Base-by-base conservation (phyloP, 2,888 invertebrate species). In the Diplolepis rosae region DNA sequence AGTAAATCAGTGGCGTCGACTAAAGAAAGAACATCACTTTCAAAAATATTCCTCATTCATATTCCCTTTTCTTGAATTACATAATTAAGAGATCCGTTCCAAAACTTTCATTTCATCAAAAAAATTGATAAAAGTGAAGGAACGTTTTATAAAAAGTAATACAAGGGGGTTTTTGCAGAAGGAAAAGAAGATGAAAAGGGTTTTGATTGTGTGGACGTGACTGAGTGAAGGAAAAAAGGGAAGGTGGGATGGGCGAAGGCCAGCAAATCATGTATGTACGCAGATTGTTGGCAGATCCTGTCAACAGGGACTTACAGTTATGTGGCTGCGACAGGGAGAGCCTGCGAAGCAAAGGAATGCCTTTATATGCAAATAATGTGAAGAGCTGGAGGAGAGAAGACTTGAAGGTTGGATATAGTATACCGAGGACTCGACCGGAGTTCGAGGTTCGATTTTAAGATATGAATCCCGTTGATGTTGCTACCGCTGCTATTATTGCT, bases 281-380 rank as follows among this genome's bases (percentile, higher is more conserved):
- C 81, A 85, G 86, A 87, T 87, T 85, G 86, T 85, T 88, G 87
- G 86, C 88, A 87, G 87, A 85, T 85, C 86, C 87, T 87, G 88
- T 86, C 88, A 88, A 85, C 85, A 80, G 80, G 82, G 82, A 85
- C 84, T 86, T 88, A 87, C 87, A 87, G 87, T 88, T 88, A 87
- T 87, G 83, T 83, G 82, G 81, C 79, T 82, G 82, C 83, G 83
- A 83, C 82, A 82, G 81, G 81, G 80, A 82, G 76, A 81, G 78
- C 77, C 80, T 79, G 78, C 80, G 77, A 82, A 80, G 76, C 79
- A 85, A 77, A 83, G 87, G 88, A 88, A 88, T 88, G 88, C 88
- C 87, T 88, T 88, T 88, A 88, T 88, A 88, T 88, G 88, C 88
- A 88, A 88, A 88, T 88, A 70, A 69, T 45, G 73, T 71, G 71